Percentiles rank a stretch among this genome's conserved stretches.
These are phyloP conservation scores for Lamprotornis superbus DNA, from an alignment of 2,113 vertebrate species.

Conservation along the genomic window DNA sequence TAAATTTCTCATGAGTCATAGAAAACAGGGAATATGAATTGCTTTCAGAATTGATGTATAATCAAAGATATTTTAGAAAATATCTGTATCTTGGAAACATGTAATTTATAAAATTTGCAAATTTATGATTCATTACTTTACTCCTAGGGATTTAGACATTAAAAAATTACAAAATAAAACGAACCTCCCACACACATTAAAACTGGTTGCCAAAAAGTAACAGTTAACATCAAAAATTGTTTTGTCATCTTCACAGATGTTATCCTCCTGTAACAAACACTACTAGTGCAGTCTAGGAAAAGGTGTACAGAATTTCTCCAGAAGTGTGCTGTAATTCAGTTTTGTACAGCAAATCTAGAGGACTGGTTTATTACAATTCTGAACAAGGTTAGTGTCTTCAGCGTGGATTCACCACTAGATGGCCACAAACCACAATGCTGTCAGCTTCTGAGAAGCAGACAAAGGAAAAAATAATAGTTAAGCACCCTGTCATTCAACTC, in stretches of 20 bases:
- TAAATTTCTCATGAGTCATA: neutral
- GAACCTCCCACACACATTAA: neutral
- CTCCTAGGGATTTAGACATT: neutral
- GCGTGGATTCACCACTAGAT: constrained; percentile 42
- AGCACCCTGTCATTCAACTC: neutral
- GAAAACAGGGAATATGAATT: neutral
- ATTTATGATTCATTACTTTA: neutral
- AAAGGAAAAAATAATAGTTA: neutral
- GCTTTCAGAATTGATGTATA: neutral
- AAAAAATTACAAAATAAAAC: neutral
- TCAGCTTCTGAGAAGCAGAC: neutral
- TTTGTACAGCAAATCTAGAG: neutral
- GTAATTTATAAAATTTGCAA: neutral
- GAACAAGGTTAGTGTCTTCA: neutral
- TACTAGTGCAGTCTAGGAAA: neutral
- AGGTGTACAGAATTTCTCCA: neutral
- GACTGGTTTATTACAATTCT: neutral
- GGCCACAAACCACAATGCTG: constrained; percentile 11
- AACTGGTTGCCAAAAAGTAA: neutral
- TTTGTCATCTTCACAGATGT: neutral
- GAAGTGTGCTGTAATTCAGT: neutral
- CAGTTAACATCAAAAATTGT: neutral
- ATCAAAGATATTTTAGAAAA: neutral
- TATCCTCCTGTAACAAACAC: neutral
- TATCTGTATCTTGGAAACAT: neutral